Evolutionary conservation across 53 echinoderm and acorn worm genomes (phyloP).

Genomic region (Echinarachnius parma): DNA sequence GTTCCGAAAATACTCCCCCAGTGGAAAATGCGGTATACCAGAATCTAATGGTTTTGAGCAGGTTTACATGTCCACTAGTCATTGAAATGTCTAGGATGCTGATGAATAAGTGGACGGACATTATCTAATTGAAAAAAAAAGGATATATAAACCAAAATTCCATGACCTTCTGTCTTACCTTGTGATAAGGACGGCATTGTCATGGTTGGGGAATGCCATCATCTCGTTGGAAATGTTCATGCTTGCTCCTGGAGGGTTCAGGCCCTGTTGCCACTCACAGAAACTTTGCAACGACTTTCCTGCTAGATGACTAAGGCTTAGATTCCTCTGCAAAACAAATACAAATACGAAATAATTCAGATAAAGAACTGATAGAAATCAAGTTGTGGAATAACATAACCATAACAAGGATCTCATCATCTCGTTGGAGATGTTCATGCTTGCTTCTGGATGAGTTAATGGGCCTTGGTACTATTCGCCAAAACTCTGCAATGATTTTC

Average conservation of each 20-base stretch:
- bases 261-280: conserved; percentile 83
- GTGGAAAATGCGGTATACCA: too few relatives aligned
- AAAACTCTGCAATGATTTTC: conserved; percentile 82
- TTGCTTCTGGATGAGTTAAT: conserved; percentile 43
- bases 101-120: too few relatives aligned
- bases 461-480: conserved; percentile 81
- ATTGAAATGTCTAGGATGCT: too few relatives aligned
- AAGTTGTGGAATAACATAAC: conserved; percentile 2
- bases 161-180: conserved; percentile 56
- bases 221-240: conserved; percentile 42
- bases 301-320: conserved; percentile 77
- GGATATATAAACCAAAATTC: too few relatives aligned
- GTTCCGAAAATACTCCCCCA: too few relatives aligned
- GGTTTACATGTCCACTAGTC: too few relatives aligned
- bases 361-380: neutral
- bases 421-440: conserved; percentile 30
- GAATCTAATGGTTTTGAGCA: too few relatives aligned
- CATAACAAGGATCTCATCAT: neutral
- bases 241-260: conserved; percentile 40
- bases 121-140: too few relatives aligned
- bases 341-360: neutral
- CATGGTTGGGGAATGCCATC: conserved; percentile 67
- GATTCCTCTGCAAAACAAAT: conserved; percentile 58
- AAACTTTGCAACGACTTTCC: conserved; percentile 84
- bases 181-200: conserved; percentile 93